Base-by-base conservation (phyloP, 2,113 vertebrate genomes). In the Herpailurus yagouaroundi region DNA sequence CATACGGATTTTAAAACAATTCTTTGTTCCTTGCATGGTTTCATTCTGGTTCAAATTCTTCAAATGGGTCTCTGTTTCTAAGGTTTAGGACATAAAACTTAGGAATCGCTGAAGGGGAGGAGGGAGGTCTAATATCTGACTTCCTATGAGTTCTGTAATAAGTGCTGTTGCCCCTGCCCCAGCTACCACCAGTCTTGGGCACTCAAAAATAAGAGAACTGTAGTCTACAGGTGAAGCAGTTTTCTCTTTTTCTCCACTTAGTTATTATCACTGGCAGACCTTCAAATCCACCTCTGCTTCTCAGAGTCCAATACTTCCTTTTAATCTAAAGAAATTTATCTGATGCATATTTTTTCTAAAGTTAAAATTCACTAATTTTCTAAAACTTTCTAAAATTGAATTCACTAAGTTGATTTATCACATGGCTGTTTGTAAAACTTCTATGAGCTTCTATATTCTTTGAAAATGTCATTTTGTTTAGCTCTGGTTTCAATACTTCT, bases 151-250 rank as follows among this genome's bases (percentile, higher is more conserved):
- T 50, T 74, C 21, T 50, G 6, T 12, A 33, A 18, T n/a, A 63
- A 41, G 14, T 63, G 5, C 2, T 48, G 4, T 76, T 25, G 16
- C 48, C 41, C 41, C 3, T 60, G 2, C 16, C 10, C 23, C 21
- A 9, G 4, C 23, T 31, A 52, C 21, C 25, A 90, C 25, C 29
- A 52, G 21, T 57, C 41, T 16, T 25, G 5, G 4, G 4, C 11
- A 82, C 29, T 14, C 29, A 71, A 63, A 50, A 31, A 38, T 33
- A 21, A 38, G 5, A 76, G 45, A 76, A 23, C 21, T n/a, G 29
- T 29, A 33, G 16, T 63, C 3, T 14, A 1, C 0, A 1, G 15
- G 14, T 31, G 7, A 23, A 76, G 15, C 2, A 73, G 8, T 64
- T 52, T 74, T 76, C 16, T n/a, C 1, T 55, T 76, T 81, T 77